Evolutionary conservation across 2,888 invertebrate genomes (phyloP).

Genomic region (Hydraecia micacea): DNA sequence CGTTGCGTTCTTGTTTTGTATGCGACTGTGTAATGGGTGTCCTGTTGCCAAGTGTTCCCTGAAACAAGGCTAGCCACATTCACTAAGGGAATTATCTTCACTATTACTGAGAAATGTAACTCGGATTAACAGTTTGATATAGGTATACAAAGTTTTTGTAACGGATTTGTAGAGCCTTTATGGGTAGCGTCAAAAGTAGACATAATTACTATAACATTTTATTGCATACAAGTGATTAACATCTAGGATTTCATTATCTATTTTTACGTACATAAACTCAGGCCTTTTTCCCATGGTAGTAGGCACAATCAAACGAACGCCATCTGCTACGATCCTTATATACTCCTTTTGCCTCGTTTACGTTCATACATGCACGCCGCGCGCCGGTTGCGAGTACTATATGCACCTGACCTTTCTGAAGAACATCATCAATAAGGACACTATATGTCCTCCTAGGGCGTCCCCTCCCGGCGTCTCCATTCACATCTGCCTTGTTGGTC

Average conservation of each 20-base stretch:
- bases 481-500: too few species aligned
- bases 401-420: not conserved
- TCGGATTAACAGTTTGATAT: conserved; percentile 9
- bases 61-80: conserved; percentile 44
- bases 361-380: not conserved
- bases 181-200: not conserved
- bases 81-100: conserved; percentile 34
- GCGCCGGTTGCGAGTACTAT: not conserved
- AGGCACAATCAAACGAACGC: not conserved
- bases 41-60: conserved; percentile 58
- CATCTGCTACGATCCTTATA: too few species aligned
- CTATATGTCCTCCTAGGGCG: not conserved
- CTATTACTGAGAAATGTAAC: conserved; percentile 46
- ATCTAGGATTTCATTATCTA: not conserved
- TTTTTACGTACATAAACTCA: not conserved
- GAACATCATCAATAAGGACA: not conserved
- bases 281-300: not conserved
- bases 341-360: not conserved
- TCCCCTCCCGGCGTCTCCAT: not conserved
- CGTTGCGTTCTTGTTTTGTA: conserved; percentile 41
- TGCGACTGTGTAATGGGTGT: conserved; percentile 43
- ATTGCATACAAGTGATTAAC: not conserved
- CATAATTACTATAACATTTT: not conserved
- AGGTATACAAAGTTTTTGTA: conserved; percentile 5
- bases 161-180: conserved; percentile 1